These are phyloP conservation scores for Acromyrmex echinatior DNA, from an alignment of 1,140 invertebrate species.

Conservation along the genomic window DNA sequence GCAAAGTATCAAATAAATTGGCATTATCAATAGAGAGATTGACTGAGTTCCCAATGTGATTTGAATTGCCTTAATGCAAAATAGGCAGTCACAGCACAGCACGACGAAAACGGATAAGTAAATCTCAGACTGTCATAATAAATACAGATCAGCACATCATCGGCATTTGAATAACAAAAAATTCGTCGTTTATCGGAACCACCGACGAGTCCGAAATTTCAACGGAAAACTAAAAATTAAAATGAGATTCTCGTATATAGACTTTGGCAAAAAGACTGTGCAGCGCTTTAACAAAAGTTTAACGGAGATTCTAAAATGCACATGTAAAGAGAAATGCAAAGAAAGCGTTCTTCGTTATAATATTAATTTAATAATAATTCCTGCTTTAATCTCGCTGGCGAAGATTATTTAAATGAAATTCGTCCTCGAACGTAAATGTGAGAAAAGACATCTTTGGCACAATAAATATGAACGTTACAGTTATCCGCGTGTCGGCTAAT, in stretches of 20 bases:
- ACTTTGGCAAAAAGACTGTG: background rate
- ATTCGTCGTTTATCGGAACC: background rate
- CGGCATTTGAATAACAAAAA: background rate
- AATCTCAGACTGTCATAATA: background rate
- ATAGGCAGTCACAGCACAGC: background rate
- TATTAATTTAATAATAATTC: background rate
- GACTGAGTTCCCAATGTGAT: background rate
- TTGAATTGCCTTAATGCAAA: background rate
- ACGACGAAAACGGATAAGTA: background rate
- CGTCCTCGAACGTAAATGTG: conserved; percentile 28
- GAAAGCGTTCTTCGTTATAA: background rate
- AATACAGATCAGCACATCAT: background rate
- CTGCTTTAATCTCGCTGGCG: conserved; percentile 3
- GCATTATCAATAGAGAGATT: background rate
- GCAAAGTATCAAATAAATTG: background rate
- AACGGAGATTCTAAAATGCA: background rate
- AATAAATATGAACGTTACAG: conserved; percentile 81
- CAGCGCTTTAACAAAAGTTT: background rate
- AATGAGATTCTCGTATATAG: background rate
- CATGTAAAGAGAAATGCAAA: background rate
- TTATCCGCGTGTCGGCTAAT: conserved; percentile 45
- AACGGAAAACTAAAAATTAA: background rate
- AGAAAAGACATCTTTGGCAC: conserved; percentile 83
- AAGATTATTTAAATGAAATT: conserved; percentile 36
- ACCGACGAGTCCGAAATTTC: background rate